phyloP scores from a whole-genome alignment of 1,140 invertebrate genomes.

The Ceratina japonica region DNA sequence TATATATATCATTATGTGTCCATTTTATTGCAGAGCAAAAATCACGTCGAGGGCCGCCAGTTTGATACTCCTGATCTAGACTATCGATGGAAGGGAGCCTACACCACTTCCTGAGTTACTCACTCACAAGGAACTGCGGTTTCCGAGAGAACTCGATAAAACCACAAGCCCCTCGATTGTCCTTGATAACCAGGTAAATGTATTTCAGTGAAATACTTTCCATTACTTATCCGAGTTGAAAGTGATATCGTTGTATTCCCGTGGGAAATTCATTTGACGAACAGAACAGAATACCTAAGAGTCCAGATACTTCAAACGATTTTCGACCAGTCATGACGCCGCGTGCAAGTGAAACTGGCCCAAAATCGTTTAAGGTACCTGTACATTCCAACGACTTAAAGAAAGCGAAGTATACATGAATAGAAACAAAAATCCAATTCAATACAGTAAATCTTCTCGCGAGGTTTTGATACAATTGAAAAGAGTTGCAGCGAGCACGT shows the following conservation, averaged over 20 bases:
- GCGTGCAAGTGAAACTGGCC: too few species aligned
- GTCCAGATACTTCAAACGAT: too few species aligned
- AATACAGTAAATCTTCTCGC: too few species aligned
- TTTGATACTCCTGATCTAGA: too few species aligned
- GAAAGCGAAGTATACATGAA: too few species aligned
- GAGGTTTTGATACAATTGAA: neutral
- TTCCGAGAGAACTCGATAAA: constrained; percentile 36
- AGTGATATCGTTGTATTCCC: constrained; percentile 15
- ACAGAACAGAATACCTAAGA: too few species aligned
- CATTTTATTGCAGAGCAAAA: too few species aligned
- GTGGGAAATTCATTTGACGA: constrained; percentile 2
- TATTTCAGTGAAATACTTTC: constrained; percentile 41
- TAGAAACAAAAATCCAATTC: too few species aligned
- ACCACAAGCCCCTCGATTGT: constrained; percentile 38
- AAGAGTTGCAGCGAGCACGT: neutral
- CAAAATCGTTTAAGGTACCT: too few species aligned
- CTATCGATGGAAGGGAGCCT: neutral
- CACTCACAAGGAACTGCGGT: constrained; percentile 31
- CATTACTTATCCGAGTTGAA: constrained; percentile 14
- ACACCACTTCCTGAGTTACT: constrained; percentile 30
- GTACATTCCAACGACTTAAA: neutral
- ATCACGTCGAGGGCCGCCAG: too few species aligned
- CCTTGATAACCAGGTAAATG: constrained; percentile 31
- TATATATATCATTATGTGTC: too few species aligned
- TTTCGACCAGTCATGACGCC: too few species aligned